Evolutionary conservation across 2,888 invertebrate species (phyloP), one percentile per base, ranked within the genome.

Genomic region (Eremobia ochroleuca): DNA sequence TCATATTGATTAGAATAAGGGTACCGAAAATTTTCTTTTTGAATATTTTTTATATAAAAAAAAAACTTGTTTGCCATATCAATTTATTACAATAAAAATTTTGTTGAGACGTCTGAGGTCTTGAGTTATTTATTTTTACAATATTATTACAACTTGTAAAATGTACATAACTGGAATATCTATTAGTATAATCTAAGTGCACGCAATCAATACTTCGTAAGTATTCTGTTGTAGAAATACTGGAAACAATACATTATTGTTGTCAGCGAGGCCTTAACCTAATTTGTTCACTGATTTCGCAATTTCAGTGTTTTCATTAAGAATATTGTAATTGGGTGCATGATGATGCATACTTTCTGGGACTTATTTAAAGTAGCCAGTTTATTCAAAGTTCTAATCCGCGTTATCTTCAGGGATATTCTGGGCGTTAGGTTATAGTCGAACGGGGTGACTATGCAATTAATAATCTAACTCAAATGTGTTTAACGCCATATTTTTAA

Each of bases 171-270:
- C 67, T 73, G 37, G 15, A 77, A 80, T 72, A 58, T 67, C 64
- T 25, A 58, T 77, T 68, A 37, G 9, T 52, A 25, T 52, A 78
- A 77, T 76, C 72, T 55, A 77, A 77, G 58, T 73, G 58, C 75
- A 62, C 74, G 83, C 84, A 85, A 86, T 80, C 76, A 70, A 69
- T 64, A 74, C 77, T 77, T 77, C 58, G 81, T 81, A 79, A 76
- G 83, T 62, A 72, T 74, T 62, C n/a, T 61, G 43, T 73, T 76
- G 68, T 65, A 83, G 81, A 83, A 86, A 80, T 84, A 85, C 81
- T 80, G 81, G 67, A 81, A 89, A 92, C 92, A 92, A 92, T 92
- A 87, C 87, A 79, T 85, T 83, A 84, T 85, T 88, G 88, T 85
- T 88, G 88, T 87, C 77, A 78, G 64, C 49, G 69, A 87, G 77